Conservation (phyloP, 23 tunicate genomes). For the Styela clava region DNA sequence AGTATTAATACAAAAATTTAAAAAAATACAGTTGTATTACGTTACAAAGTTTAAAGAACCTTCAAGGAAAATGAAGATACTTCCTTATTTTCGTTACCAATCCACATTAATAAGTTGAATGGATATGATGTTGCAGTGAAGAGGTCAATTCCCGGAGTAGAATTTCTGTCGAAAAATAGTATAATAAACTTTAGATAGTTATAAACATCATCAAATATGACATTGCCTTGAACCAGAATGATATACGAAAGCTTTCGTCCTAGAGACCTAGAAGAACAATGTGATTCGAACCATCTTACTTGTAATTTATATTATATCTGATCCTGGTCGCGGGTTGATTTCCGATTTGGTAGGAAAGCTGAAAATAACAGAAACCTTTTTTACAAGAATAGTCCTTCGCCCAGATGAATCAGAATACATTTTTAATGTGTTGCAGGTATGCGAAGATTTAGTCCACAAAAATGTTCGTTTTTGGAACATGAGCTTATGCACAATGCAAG, state of each 20-base stretch:
- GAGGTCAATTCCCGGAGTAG: constrained; percentile 41
- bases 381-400: background rate
- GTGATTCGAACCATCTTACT: no score
- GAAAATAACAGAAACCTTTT: background rate
- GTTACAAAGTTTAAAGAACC: no score
- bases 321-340: constrained; percentile 9
- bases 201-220: background rate
- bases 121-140: constrained; percentile 59
- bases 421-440: no score
- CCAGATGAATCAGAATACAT: background rate
- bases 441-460: no score
- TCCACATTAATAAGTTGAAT: constrained; percentile 61
- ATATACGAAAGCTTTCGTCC: no score
- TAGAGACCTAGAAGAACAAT: no score
- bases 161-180: constrained; percentile 22
- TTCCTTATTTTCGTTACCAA: constrained; percentile 42
- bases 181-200: background rate
- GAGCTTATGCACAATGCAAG: no score
- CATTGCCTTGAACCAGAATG: no score
- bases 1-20: no score
- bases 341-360: constrained; percentile 60
- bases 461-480: no score
- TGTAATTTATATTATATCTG: constrained; percentile 37
- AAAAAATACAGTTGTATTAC: no score
- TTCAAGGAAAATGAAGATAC: constrained; percentile 43